A percentile compares a stretch with the other conserved stretches of the same genome.
These are phyloP conservation scores for Chinchilla lanigera DNA, from an alignment of 2,113 vertebrate species.

Conservation along the genomic window DNA sequence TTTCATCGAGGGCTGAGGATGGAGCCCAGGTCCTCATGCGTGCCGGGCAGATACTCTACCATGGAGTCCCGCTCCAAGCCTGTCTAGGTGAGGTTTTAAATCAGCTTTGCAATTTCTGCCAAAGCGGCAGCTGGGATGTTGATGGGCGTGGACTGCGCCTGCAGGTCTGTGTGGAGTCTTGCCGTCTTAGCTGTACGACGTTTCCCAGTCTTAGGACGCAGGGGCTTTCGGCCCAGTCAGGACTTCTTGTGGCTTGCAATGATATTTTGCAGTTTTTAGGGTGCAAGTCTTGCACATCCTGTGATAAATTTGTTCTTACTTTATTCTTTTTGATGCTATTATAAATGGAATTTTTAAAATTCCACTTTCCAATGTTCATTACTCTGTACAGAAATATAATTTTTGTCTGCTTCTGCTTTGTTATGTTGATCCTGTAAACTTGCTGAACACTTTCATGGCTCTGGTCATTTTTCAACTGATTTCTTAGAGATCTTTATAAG, in stretches of 20 bases:
- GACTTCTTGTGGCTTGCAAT: neutral
- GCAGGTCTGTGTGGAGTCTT: too few relatives aligned
- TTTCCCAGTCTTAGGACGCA: neutral
- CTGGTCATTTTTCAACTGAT: neutral
- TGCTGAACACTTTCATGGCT: neutral
- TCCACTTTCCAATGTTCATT: neutral
- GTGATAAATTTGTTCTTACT: neutral
- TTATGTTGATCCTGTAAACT: neutral
- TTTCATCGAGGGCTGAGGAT: too few relatives aligned
- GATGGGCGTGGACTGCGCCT: rapidly evolving
- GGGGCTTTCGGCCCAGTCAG: neutral
- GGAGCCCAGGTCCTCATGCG: neutral
- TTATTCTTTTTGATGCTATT: neutral
- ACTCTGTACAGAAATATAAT: neutral
- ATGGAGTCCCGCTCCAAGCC: neutral
- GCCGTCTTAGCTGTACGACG: neutral
- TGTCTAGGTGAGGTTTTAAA: neutral
- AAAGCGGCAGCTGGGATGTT: neutral
- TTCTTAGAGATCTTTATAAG: neutral
- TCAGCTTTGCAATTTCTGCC: neutral
- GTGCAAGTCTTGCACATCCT: neutral
- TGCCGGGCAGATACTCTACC: too few relatives aligned
- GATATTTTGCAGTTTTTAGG: neutral
- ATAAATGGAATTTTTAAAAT: neutral
- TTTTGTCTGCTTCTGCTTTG: too few relatives aligned